Percentiles rank a stretch among this genome's conserved stretches.
Evolutionary conservation across 2,888 invertebrate species (phyloP).

Genomic region (Torymus aiolomorphi): DNA sequence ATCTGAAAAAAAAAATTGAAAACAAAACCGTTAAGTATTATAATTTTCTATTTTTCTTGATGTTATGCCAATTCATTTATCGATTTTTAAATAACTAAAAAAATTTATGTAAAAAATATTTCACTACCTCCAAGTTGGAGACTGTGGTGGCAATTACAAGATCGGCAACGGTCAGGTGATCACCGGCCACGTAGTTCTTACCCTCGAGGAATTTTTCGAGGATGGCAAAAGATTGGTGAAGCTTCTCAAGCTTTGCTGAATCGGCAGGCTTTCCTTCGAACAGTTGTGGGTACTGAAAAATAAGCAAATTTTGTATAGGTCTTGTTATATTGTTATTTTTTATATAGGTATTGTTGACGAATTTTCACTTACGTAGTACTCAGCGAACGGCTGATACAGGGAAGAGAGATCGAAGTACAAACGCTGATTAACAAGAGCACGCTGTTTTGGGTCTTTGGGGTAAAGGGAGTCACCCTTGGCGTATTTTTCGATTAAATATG

Average conservation of each 20-base stretch:
- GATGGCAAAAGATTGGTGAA: constrained; percentile 82
- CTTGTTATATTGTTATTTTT: too few relatives aligned
- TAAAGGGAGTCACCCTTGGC: constrained; percentile 81
- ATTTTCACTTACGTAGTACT: constrained; percentile 79
- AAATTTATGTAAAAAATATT: not conserved
- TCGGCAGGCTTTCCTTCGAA: constrained; percentile 76
- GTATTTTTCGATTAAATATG: constrained; percentile 82
- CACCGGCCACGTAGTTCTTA: constrained; percentile 84
- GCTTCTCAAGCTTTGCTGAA: constrained; percentile 82
- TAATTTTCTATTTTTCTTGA: not conserved
- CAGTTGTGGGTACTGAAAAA: constrained; percentile 73
- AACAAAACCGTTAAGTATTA: not conserved
- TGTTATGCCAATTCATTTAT: too few relatives aligned
- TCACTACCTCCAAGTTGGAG: constrained; percentile 81
- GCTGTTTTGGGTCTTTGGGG: constrained; percentile 80
- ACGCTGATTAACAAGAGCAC: constrained; percentile 81
- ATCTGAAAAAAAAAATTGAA: constrained; percentile 46
- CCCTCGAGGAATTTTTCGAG: constrained; percentile 85
- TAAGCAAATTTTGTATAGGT: not conserved
- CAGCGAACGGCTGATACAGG: constrained; percentile 77
- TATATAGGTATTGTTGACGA: not conserved
- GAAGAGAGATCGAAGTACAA: constrained; percentile 81
- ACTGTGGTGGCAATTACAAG: constrained; percentile 82
- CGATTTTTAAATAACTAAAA: too few relatives aligned
- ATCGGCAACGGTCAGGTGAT: constrained; percentile 87